Base-by-base conservation (phyloP, 2,888 invertebrate species). In the Acanthoscelides obtectus region DNA sequence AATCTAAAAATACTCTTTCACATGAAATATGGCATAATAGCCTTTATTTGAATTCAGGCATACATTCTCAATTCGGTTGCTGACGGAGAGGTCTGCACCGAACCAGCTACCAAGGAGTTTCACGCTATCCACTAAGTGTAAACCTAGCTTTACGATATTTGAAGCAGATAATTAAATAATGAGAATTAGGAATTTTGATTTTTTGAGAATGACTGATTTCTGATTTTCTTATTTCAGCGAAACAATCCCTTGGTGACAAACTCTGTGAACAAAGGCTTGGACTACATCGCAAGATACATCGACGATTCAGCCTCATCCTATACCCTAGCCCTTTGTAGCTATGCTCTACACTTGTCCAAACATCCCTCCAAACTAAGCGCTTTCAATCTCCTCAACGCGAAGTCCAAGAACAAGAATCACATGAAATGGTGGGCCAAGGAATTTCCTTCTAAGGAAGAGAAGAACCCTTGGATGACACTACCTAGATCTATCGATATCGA, bases 361-460 rank as follows among this genome's bases (percentile, higher is more conserved):
- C 93, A 94, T 83, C 89, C 93, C 0, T 88, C 89, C 22, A 91
- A 91, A 73, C 88, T 90, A 64, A 87, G 88, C 19, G 90, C 93
- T 0, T 89, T 92, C 77, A 88, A 89, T 78, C 80, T 88, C n/a
- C 80, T 92, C 21, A 88, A 91, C 76, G 83, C 86, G 1, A 87
- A 87, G 80, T 88, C 90, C 0, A 84, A 84, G 74, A 80, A 82
- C 0, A 83, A 83, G 67, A 93, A 91, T 70, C 88, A 89, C 79
- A 92, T 92, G 79, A 95, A 94, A 91, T 95, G 94, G 92, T 97
- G 97, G 97, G 90, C 91, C 66, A 92, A 93, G 73, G 90, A 84
- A 86, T 69, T 65, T 2, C 75, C 75, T 2, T 67, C 86, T 66
- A 81, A 82, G 17, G 90, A 90, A 72, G 87, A 87, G 67, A 88